Percentiles rank a stretch among this genome's conserved stretches.
These are phyloP conservation scores for Ceratina calcarata DNA, from an alignment of 1,140 invertebrate genomes.

Conservation along the genomic window DNA sequence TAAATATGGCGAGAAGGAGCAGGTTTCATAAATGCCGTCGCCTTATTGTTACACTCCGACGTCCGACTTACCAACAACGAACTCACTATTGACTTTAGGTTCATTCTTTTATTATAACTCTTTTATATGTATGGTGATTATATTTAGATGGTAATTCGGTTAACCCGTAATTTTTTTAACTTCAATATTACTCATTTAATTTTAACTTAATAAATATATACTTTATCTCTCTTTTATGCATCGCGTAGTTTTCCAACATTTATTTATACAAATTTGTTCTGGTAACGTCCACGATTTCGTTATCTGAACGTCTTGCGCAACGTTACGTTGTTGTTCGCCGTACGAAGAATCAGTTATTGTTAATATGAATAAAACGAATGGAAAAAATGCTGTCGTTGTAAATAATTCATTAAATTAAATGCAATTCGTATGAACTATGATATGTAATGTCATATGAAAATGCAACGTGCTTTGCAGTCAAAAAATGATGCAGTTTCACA, in stretches of 20 bases:
- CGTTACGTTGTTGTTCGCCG: background rate
- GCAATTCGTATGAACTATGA: background rate
- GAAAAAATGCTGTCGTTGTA: conserved; percentile 15
- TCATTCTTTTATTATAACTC: too few relatives aligned
- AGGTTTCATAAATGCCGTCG: too few relatives aligned
- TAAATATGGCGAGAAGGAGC: too few relatives aligned
- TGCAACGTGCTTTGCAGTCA: background rate
- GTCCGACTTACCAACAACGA: too few relatives aligned
- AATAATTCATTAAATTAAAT: conserved; percentile 31
- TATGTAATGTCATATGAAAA: conserved; percentile 3
- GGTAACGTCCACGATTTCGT: background rate
- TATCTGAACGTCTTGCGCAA: conserved; percentile 6
- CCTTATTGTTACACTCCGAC: too few relatives aligned
- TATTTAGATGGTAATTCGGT: too few relatives aligned
- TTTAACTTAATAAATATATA: too few relatives aligned
- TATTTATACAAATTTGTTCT: background rate
- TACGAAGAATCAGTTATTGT: conserved; percentile 17
- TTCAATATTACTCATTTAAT: too few relatives aligned
- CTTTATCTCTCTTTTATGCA: background rate
- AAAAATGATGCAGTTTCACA: background rate
- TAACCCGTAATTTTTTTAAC: too few relatives aligned
- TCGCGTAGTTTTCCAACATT: background rate
- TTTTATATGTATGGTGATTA: too few relatives aligned
- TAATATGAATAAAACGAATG: conserved; percentile 4
- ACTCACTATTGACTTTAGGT: too few relatives aligned